Conservation (phyloP, 2,113 vertebrate species). For the Eonycteris spelaea region DNA sequence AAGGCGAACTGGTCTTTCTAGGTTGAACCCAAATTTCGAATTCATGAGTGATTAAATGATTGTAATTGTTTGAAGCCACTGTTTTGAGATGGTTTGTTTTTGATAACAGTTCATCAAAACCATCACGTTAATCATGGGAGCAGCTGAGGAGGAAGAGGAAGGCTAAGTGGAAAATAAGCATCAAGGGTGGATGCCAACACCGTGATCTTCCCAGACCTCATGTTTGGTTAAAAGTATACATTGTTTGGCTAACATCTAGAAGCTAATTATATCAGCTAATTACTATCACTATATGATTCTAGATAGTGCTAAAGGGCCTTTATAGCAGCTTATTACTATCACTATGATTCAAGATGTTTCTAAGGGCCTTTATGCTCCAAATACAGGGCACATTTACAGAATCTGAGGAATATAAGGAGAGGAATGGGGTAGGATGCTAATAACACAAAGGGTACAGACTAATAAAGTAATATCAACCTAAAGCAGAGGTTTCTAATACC, state of each 20-base stretch:
- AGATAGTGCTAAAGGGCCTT: not conserved
- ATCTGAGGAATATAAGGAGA: not conserved
- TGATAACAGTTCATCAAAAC: not conserved
- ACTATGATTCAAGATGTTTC: not conserved
- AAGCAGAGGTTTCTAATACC: not conserved
- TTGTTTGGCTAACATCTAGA: constrained; percentile 20
- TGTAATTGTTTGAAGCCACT: not conserved
- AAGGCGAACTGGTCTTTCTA: not conserved
- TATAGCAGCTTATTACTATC: not conserved
- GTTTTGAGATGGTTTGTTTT: not conserved
- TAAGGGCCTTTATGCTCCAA: not conserved
- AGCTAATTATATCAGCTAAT: not conserved
- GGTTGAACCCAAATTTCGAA: not conserved
- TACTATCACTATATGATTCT: not conserved
- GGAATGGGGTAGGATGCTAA: not conserved
- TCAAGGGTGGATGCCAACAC: not conserved
- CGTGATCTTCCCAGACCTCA: not conserved
- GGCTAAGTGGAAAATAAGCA: not conserved
- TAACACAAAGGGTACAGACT: not conserved
- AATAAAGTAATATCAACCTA: not conserved
- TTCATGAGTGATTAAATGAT: not conserved
- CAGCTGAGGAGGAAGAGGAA: not conserved
- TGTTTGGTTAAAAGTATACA: not conserved
- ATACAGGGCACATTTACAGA: not conserved
- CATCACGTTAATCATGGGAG: not conserved